Base-by-base conservation (phyloP, 1,140 invertebrate species). In the Macrosteles quadrilineatus region DNA sequence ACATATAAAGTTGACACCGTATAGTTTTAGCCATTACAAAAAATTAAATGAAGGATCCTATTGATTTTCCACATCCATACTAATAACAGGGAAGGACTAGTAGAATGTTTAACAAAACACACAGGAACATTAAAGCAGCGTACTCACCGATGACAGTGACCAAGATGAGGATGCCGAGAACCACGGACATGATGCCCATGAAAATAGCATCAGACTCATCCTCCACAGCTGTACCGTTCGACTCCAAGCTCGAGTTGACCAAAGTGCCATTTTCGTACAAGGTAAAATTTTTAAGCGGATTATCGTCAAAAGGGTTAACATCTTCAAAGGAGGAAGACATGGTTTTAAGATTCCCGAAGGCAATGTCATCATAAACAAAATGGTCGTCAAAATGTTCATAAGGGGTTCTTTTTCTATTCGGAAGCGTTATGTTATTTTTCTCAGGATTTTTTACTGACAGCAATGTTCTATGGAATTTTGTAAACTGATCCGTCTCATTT, bases 111-210 rank as follows among this genome's bases (percentile, higher is more conserved):
- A n/a, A n/a, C n/a, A n/a, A n/a, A n/a, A n/a, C n/a, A n/a, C n/a
- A n/a, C n/a, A n/a, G n/a, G n/a, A n/a, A n/a, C n/a, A n/a, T n/a
- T n/a, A n/a, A n/a, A n/a, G n/a, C n/a, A n/a, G n/a, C 6, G 23
- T 23, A 73, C 70, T 74, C 59, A 76, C 75, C 75, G 27, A 76
- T 75, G 43, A 76, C 73, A n/a, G 75, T 76, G 17, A 75, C 72
- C 43, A 76, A 74, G 21, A 76, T 76, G 32, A 76, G 57, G 59
- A 76, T 72, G 55, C 74, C 75, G 25, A 76, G 65, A 55, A 76
- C 64, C 25, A 76, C 71, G 25, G 75, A 74, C 3, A 75, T 69
- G n/a, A 53, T 74, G 14, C 68, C 72, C 57, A 75, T 71, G 57
- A 74, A 27, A 19, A 74, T 67, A 23, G 65, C 70, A n/a, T 71